These are phyloP conservation scores for Tachystola acroxantha DNA, from an alignment of 2,888 invertebrate genomes.

Conservation along the genomic window DNA sequence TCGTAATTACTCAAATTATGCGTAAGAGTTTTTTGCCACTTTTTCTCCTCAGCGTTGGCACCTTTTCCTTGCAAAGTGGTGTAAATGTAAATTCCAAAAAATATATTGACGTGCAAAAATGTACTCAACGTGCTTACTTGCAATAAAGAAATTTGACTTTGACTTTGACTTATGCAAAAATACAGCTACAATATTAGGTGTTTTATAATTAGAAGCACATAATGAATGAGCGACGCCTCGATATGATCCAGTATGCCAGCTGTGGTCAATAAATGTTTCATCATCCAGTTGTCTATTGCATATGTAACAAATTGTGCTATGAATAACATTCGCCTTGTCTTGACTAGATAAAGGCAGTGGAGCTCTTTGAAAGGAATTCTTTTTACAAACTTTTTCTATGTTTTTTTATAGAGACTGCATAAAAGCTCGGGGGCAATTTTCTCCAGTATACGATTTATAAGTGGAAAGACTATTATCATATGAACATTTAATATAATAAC, in stretches of 20 bases:
- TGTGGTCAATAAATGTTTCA: conserved; percentile 15
- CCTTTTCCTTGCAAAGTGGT: too few relatives aligned
- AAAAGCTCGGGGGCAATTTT: conserved; percentile 21
- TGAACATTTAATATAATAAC: conserved; percentile 27
- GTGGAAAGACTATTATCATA: conserved; percentile 23
- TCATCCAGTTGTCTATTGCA: conserved; percentile 15
- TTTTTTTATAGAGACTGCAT: conserved; percentile 18
- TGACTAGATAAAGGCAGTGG: conserved; percentile 7
- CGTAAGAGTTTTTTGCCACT: too few relatives aligned
- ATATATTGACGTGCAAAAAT: too few relatives aligned
- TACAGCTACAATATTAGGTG: conserved; percentile 15
- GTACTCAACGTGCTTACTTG: too few relatives aligned
- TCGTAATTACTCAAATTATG: conserved; percentile 26
- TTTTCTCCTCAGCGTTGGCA: too few relatives aligned
- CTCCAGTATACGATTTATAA: conserved; percentile 22
- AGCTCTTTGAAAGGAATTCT: conserved; percentile 14
- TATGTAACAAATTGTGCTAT: conserved; percentile 13
- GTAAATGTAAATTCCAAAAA: too few relatives aligned
- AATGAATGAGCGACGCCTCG: conserved; percentile 22
- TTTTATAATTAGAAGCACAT: conserved; percentile 22
- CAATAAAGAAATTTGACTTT: too few relatives aligned
- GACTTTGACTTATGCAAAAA: conserved; percentile 26
- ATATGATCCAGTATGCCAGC: conserved; percentile 22
- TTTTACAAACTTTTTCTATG: conserved; percentile 6
- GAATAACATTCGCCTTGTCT: conserved; percentile 1